Evolutionary conservation across 2,888 invertebrate species (phyloP), one percentile per base, ranked within the genome.

Genomic region (Salticus scenicus): DNA sequence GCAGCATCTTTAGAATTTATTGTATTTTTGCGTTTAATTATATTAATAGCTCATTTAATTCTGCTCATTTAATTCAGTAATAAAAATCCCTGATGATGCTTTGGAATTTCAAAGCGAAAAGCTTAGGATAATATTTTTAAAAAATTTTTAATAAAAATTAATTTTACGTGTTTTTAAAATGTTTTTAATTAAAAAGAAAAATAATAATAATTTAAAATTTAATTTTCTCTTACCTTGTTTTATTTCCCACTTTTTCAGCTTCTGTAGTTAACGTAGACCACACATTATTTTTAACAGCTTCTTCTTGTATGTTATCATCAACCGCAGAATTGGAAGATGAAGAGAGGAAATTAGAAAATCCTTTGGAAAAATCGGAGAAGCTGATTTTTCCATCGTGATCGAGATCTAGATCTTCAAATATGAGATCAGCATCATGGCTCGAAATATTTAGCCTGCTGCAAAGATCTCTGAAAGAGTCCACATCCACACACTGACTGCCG

Each of bases 351-450:
- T 92, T 91, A 0, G 91, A 89, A 83, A 93, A 93, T 2, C 93
- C 93, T 75, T 91, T 90, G 1, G 91, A 91, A 88, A 93, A 93
- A 89, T 93, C 93, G 0, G 91, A 91, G 78, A 92, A 91, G 87
- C 92, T 92, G 83, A 93, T 93, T 77, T 91, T 89, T 0, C 93
- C 93, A 89, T 93, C 93, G 4, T 92, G 91, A 88, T 93, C 92
- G 77, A 91, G 91, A 88, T 93, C 93, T 75, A 93, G 90, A 88
- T 92, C 92, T 8, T 89, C 88, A 89, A 93, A 93, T 70, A 93
- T 92, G 31, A 91, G 91, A 79, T 91, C 90, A 0, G 93, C 90
- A 84, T 93, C 93, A 0, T 90, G 89, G 0, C 88, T 76, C 0
- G 88, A 76, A 30, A 92, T 91, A 5, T 91, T 91, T 75, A 93